These are phyloP conservation scores for Oopsacas minuta DNA, from an alignment of 37 sponge, comb jelly and placozoan genomes.

Conservation along the genomic window DNA sequence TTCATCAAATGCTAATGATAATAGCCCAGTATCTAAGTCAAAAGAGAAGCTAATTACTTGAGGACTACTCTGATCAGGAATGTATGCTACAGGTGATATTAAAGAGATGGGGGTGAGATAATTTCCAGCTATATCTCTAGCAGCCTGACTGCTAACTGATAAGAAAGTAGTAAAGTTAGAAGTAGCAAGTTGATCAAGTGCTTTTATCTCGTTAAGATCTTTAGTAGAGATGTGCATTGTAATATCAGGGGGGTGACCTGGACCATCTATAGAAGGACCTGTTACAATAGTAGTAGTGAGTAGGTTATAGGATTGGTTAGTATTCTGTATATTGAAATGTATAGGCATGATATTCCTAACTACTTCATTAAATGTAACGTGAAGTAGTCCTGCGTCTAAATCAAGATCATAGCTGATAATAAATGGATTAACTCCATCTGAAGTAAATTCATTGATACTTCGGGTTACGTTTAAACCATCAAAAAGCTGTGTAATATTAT, in stretches of 20 bases:
- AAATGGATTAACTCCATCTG: conserved; percentile 36
- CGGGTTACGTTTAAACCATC: conserved; percentile 39
- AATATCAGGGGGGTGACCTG: conserved; percentile 61
- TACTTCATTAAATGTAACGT: conserved; percentile 70
- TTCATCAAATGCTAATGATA: conserved; percentile 66
- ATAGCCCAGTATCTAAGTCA: conserved; percentile 42
- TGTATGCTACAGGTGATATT: conserved; percentile 29
- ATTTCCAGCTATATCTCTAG: conserved; percentile 41
- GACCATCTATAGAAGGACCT: conserved; percentile 65
- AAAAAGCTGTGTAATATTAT: conserved; percentile 45
- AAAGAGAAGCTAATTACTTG: conserved; percentile 42
- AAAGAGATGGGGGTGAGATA: conserved; percentile 9
- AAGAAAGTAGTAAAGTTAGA: conserved; percentile 42
- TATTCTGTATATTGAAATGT: conserved; percentile 32
- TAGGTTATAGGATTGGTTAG: conserved; percentile 19
- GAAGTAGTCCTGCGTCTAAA: conserved; percentile 43
- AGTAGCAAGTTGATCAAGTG: conserved; percentile 27
- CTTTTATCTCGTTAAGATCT: conserved; percentile 65
- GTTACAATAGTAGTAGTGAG: background rate
- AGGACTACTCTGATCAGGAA: conserved; percentile 42
- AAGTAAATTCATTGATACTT: conserved; percentile 32
- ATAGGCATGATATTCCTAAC: conserved; percentile 37
- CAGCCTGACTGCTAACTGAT: conserved; percentile 25
- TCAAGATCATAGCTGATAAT: conserved; percentile 54
- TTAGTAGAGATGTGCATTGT: conserved; percentile 36